Conservation (phyloP, 2,797 vertebrate species). For the Pseudotriccus pelzelni region DNA sequence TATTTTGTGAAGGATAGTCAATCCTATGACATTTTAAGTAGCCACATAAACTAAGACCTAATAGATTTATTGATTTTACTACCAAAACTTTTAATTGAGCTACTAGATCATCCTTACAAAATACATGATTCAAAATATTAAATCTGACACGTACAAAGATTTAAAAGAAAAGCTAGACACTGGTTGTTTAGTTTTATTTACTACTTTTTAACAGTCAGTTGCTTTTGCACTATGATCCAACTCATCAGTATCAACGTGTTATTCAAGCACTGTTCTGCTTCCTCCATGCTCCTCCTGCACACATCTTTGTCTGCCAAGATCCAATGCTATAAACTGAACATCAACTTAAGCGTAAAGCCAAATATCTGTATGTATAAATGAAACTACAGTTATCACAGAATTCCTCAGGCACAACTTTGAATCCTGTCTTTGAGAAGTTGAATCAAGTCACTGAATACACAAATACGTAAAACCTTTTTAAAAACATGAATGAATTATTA, state of each 20-base stretch:
- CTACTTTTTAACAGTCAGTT: background rate
- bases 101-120: background rate
- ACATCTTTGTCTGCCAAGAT: background rate
- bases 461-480: background rate
- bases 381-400: background rate
- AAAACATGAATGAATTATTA: background rate
- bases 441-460: background rate
- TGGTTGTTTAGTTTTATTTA: conserved; percentile 2
- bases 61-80: background rate
- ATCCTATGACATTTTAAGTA: background rate
- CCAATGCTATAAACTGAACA: background rate
- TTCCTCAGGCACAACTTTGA: background rate
- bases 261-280: background rate
- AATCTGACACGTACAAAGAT: background rate
- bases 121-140: background rate
- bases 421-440: background rate
- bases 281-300: background rate
- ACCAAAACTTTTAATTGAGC: background rate
- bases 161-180: background rate
- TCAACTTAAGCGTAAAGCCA: background rate
- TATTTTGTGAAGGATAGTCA: background rate
- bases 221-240: background rate
- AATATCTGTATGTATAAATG: background rate
- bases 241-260: background rate
- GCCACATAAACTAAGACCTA: background rate